Conservation (phyloP, 2,888 invertebrate genomes). For the Andrena bicolor region DNA sequence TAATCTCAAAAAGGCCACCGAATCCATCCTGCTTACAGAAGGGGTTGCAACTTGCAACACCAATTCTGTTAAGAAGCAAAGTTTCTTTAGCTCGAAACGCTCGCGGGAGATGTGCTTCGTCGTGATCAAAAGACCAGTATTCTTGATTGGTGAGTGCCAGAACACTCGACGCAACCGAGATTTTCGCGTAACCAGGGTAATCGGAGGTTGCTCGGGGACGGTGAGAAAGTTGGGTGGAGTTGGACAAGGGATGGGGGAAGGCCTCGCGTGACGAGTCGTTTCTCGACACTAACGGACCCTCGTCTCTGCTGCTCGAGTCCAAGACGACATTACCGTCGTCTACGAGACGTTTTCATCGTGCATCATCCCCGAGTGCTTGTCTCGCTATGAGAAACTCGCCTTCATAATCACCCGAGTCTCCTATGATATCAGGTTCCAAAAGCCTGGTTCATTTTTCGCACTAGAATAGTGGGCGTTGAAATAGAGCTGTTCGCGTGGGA, state of each 20-base stretch:
- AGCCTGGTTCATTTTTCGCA: neutral
- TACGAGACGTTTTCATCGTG: slow-evolving; percentile 70
- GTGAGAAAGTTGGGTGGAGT: slow-evolving; percentile 60
- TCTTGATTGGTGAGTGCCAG: slow-evolving; percentile 3
- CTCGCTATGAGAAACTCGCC: neutral
- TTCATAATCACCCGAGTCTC: slow-evolving; percentile 6
- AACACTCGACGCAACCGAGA: slow-evolving; percentile 23
- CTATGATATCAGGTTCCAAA: neutral
- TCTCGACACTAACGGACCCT: slow-evolving; percentile 69
- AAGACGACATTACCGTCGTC: slow-evolving; percentile 66
- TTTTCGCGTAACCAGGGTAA: slow-evolving; percentile 62
- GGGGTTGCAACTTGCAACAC: neutral
- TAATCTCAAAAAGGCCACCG: neutral
- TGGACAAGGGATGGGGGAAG: slow-evolving; percentile 24
- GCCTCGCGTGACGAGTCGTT: slow-evolving; percentile 70
- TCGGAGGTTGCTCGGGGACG: slow-evolving; percentile 71
- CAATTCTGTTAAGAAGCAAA: neutral
- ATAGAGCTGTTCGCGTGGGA: neutral
- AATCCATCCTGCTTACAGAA: neutral
- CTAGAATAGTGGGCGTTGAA: neutral
- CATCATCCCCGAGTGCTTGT: slow-evolving; percentile 43
- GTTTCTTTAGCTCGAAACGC: neutral
- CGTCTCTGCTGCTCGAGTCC: slow-evolving; percentile 62
- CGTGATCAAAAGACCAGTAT: neutral
- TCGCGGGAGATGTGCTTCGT: neutral